Conservation (phyloP, 2,888 invertebrate species). For the Lepidochrysops patricia region DNA sequence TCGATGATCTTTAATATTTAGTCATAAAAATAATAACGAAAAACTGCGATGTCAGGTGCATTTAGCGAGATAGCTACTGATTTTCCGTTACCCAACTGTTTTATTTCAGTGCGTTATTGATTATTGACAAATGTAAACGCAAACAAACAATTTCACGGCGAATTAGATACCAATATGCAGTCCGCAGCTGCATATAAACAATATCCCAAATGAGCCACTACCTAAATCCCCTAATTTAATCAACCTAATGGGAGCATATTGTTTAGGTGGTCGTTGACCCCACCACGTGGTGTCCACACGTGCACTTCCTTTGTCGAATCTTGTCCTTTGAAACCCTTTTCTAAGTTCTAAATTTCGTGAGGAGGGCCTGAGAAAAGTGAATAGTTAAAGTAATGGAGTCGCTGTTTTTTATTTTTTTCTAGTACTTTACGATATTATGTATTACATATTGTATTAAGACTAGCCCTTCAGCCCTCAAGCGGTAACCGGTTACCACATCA, state of each 20-base stretch:
- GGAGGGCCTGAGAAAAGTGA: constrained; percentile 42
- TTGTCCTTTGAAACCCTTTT: constrained; percentile 50
- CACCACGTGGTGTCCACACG: constrained; percentile 60
- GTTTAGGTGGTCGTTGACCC: constrained; percentile 52
- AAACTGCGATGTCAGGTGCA: too few relatives aligned
- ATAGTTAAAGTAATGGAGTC: constrained; percentile 29
- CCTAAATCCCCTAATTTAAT: constrained; percentile 28
- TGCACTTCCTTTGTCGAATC: constrained; percentile 55
- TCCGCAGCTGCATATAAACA: constrained; percentile 50
- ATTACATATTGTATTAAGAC: too few relatives aligned
- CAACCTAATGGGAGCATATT: constrained; percentile 47
- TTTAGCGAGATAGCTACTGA: too few relatives aligned
- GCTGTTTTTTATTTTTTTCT: constrained; percentile 11
- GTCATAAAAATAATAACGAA: too few relatives aligned
- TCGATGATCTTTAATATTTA: too few relatives aligned
- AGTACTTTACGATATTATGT: too few relatives aligned
- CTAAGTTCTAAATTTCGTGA: constrained; percentile 49
- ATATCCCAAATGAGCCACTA: constrained; percentile 32
- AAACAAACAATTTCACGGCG: constrained; percentile 1
- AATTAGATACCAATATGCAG: not conserved
- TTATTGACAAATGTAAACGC: not conserved
- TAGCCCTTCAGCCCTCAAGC: too few relatives aligned
- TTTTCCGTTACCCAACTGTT: not conserved
- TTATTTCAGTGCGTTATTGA: not conserved
- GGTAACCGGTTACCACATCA: too few relatives aligned